Evolutionary conservation across 2,113 vertebrate genomes (phyloP).

Genomic region (Leucopsar rothschildi): DNA sequence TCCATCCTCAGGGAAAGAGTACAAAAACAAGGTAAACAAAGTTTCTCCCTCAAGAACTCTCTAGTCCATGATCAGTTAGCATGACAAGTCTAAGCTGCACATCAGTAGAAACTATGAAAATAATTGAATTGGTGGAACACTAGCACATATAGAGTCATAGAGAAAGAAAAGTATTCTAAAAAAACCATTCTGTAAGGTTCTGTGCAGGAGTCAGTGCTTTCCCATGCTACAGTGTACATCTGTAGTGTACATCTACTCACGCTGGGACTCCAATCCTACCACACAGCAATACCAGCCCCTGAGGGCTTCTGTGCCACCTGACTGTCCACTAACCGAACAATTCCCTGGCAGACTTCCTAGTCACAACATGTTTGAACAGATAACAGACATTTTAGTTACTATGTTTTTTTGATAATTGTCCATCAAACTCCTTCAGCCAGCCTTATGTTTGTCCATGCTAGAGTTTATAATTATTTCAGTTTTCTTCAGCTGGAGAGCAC

Average conservation of each 20-base stretch:
- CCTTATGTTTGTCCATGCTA: background rate
- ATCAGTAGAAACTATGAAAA: background rate
- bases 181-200: fast-evolving
- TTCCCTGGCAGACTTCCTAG: background rate
- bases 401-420: background rate
- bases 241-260: background rate
- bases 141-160: background rate
- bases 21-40: background rate
- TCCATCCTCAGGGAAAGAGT: background rate
- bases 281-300: background rate
- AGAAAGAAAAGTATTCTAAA: no score
- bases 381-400: background rate
- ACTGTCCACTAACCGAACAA: background rate
- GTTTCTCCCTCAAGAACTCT: background rate
- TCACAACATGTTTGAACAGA: background rate
- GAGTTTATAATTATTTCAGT: background rate
- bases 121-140: background rate
- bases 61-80: background rate
- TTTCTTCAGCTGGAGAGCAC: background rate
- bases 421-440: background rate
- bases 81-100: background rate
- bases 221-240: background rate
- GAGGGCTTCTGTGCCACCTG: background rate
- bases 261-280: background rate
- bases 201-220: background rate